Percentiles rank a stretch among this genome's conserved stretches.
phyloP scores from a whole-genome alignment of 2,797 vertebrate genomes.

The Poeciliopsis infans region DNA sequence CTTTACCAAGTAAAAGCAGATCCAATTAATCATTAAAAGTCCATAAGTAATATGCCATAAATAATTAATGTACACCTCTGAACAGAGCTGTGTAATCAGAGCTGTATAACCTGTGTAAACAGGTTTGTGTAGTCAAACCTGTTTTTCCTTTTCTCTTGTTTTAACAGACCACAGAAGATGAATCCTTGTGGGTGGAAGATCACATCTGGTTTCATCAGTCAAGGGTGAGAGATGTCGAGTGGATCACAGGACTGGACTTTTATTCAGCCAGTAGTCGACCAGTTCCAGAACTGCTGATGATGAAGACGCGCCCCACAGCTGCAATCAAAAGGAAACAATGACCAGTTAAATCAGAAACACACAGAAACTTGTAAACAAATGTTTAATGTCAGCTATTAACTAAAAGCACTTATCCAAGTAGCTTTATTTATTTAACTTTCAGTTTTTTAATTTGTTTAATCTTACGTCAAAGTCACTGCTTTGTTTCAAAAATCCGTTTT shows the following conservation, averaged over 20 bases:
- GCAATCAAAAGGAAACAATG: constrained; percentile 64
- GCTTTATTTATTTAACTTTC: constrained; percentile 1
- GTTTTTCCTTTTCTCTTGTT: background rate
- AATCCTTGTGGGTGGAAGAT: constrained; percentile 77
- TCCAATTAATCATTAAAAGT: background rate
- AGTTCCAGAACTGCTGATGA: constrained; percentile 73
- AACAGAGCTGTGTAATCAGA: background rate
- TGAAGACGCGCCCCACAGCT: constrained; percentile 80
- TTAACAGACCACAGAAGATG: constrained; percentile 62
- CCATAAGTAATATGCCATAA: background rate
- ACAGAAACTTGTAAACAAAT: background rate
- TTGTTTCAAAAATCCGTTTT: background rate
- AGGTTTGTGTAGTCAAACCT: too few species aligned
- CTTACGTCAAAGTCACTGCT: background rate
- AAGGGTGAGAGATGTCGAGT: constrained; percentile 80
- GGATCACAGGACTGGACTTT: constrained; percentile 80
- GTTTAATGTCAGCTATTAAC: background rate
- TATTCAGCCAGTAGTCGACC: constrained; percentile 72
- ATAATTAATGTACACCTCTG: background rate
- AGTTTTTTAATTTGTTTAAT: background rate
- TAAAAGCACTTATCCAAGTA: background rate
- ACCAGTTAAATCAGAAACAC: background rate
- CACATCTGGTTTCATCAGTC: constrained; percentile 82
- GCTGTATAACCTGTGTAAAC: too few species aligned
- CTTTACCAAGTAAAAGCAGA: background rate